phyloP scores from a whole-genome alignment of 2,113 vertebrate genomes.

The Tringa solitaria region DNA sequence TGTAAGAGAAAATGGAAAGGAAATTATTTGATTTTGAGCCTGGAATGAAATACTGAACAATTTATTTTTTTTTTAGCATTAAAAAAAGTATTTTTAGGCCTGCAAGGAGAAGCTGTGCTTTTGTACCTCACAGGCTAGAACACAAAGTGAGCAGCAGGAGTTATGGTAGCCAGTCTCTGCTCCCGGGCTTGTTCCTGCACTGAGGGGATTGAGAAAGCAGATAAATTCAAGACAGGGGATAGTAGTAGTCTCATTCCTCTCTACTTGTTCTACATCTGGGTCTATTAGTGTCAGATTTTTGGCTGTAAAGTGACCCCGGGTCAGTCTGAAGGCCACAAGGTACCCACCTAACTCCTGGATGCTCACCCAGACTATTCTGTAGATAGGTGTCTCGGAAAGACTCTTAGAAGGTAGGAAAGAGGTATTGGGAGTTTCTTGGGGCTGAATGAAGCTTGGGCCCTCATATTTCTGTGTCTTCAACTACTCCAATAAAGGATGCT shows the following conservation, averaged over 20 bases:
- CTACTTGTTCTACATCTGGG: not conserved
- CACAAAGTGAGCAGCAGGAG: not conserved
- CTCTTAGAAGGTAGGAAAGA: not conserved
- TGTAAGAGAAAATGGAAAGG: not conserved
- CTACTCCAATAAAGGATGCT: not conserved
- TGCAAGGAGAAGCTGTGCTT: not conserved
- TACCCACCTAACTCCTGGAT: not conserved
- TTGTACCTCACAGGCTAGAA: not conserved
- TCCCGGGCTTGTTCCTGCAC: not conserved
- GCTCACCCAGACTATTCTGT: not conserved
- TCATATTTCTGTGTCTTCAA: not conserved
- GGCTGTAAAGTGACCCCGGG: not conserved
- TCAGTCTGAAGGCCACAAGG: not conserved
- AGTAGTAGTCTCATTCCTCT: not conserved
- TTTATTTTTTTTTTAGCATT: not conserved
- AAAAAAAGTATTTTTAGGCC: not conserved
- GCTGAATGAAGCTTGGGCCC: accelerated
- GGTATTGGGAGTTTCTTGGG: not conserved
- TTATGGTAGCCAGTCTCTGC: too few species aligned
- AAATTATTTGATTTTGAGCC: not conserved
- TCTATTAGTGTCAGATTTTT: not conserved
- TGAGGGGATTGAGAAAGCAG: not conserved
- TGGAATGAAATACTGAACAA: not conserved
- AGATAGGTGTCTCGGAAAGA: not conserved
- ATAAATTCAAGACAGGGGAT: not conserved